Evolutionary conservation across 2,888 invertebrate species (phyloP).

Genomic region (Achlya flavicornis): DNA sequence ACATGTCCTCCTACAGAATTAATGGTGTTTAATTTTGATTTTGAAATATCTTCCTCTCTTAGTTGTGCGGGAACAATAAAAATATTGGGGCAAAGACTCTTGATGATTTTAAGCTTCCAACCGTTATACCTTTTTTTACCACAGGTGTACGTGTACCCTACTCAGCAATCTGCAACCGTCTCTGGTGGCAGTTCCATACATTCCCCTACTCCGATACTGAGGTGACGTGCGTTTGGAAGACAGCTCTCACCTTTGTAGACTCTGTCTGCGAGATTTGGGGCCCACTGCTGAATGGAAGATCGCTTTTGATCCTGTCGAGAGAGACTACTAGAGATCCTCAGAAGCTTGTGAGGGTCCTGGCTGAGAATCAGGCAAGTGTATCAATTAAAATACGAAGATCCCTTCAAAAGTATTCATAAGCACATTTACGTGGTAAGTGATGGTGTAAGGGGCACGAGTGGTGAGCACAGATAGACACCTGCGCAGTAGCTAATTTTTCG

Average conservation of each 20-base stretch:
- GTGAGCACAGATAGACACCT: too few species aligned
- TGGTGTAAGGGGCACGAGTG: too few species aligned
- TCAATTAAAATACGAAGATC: not conserved
- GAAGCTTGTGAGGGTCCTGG: conserved; percentile 86
- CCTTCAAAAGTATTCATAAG: too few species aligned
- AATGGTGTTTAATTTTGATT: too few species aligned
- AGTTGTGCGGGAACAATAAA: too few species aligned
- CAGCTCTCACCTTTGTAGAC: conserved; percentile 95
- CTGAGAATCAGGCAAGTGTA: conserved; percentile 86
- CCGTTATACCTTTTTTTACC: conserved; percentile 17
- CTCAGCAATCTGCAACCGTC: conserved; percentile 90
- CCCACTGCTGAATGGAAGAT: conserved; percentile 88
- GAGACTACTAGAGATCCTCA: conserved; percentile 91
- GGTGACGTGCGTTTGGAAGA: conserved; percentile 92
- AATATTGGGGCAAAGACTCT: too few species aligned
- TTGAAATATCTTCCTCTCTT: not conserved
- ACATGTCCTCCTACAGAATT: not conserved
- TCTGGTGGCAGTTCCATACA: conserved; percentile 94
- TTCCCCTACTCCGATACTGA: conserved; percentile 90
- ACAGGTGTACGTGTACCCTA: conserved; percentile 92
- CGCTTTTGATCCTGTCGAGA: conserved; percentile 89
- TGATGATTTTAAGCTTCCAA: not conserved
- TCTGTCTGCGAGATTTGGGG: conserved; percentile 95
- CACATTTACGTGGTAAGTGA: too few species aligned
- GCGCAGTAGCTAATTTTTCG: too few species aligned